Evolutionary conservation across 1,140 invertebrate genomes (phyloP).

Genomic region (Bombus superbus): DNA sequence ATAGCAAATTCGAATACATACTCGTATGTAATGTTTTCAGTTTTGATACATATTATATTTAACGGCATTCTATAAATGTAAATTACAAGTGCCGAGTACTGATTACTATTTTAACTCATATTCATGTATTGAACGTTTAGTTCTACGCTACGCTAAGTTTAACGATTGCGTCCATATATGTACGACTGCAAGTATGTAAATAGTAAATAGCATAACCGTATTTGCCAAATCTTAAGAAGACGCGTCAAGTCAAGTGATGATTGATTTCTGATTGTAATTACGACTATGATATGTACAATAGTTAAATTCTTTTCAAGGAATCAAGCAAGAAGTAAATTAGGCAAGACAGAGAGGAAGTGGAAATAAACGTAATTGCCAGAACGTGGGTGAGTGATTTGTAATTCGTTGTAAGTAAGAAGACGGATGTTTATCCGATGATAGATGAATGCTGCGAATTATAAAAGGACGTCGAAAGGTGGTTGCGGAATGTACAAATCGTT

Average conservation of each 20-base stretch:
- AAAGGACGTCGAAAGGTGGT: neutral
- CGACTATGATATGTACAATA: neutral
- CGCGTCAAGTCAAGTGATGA: neutral
- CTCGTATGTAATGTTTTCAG: too few species aligned
- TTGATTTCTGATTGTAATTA: neutral
- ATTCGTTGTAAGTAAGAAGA: conserved; percentile 7
- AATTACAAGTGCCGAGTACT: too few species aligned
- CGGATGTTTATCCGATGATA: conserved; percentile 44
- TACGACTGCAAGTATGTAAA: neutral
- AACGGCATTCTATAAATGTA: too few species aligned
- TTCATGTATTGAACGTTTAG: too few species aligned
- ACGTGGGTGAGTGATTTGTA: conserved; percentile 31
- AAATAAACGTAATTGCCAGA: conserved; percentile 27
- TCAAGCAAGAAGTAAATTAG: neutral
- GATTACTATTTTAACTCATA: too few species aligned
- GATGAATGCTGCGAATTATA: conserved; percentile 17
- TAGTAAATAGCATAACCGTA: neutral
- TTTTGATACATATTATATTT: too few species aligned
- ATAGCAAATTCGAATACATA: too few species aligned
- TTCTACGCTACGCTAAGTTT: too few species aligned
- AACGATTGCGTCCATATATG: too few species aligned
- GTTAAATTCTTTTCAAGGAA: conserved; percentile 33
- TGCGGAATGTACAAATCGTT: neutral
- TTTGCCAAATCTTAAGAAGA: neutral
- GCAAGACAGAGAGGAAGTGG: conserved; percentile 8